These are phyloP conservation scores for Eretmochelys imbricata DNA, from an alignment of 2,113 vertebrate genomes.

Conservation along the genomic window DNA sequence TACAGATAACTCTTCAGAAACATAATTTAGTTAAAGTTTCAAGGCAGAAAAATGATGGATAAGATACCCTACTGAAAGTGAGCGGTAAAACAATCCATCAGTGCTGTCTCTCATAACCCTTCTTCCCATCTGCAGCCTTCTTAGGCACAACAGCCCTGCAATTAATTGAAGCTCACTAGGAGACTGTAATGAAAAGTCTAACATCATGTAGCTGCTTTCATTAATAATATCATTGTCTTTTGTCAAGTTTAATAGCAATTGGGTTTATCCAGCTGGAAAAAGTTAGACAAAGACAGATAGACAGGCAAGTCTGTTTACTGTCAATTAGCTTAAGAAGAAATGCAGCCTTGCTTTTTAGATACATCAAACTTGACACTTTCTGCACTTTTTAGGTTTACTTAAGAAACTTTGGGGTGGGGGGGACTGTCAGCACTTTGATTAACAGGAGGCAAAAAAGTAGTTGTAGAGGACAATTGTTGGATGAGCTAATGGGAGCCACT, in stretches of 20 bases:
- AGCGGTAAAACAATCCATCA: conserved; percentile 39
- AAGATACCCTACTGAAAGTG: not conserved
- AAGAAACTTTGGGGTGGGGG: conserved; percentile 32
- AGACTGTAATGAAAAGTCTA: conserved; percentile 67
- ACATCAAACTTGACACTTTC: conserved; percentile 58
- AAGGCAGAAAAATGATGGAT: conserved; percentile 40
- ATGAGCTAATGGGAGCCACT: not conserved
- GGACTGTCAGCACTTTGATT: conserved; percentile 48
- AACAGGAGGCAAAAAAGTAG: not conserved
- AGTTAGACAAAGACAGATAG: conserved; percentile 74
- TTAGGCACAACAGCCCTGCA: conserved; percentile 51
- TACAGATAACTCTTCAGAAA: conserved; percentile 29
- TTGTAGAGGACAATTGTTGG: not conserved
- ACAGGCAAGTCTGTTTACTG: conserved; percentile 65
- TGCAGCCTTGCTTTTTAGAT: conserved; percentile 58
- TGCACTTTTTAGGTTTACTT: conserved; percentile 60
- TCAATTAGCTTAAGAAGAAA: conserved; percentile 72
- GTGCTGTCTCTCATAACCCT: not conserved
- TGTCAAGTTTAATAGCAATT: conserved; percentile 71
- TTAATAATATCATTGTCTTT: conserved; percentile 75
- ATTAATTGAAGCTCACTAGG: conserved; percentile 71
- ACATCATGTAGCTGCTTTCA: conserved; percentile 66
- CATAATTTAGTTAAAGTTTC: conserved; percentile 40
- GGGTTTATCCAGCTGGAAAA: conserved; percentile 77
- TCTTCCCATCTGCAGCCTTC: conserved; percentile 34